Conservation (phyloP, 2,113 vertebrate genomes). For the Peromyscus polionotus region DNA sequence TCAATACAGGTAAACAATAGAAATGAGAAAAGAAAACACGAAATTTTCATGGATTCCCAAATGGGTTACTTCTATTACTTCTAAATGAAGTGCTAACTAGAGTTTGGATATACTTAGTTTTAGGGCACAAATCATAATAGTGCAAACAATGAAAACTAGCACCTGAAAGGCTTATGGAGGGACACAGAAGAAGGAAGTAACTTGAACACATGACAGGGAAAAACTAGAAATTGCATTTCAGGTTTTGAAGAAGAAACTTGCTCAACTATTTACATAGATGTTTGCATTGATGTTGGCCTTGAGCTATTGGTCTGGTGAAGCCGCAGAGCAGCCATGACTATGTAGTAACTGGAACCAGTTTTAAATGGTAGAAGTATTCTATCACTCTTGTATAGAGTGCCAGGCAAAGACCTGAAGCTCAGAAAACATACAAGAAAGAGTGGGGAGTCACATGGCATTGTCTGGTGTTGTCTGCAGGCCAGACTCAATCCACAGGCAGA, state of each 20-base stretch:
- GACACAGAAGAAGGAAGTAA: background rate
- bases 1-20: background rate
- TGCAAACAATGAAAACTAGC: background rate
- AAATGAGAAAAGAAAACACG: background rate
- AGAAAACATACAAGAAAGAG: background rate
- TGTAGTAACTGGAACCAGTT: background rate
- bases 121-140: background rate
- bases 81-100: background rate
- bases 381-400: background rate
- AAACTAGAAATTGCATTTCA: background rate
- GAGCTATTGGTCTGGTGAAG: background rate
- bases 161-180: background rate
- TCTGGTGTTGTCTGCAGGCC: background rate
- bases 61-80: background rate
- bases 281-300: background rate
- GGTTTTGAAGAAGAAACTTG: background rate
- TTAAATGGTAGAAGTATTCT: background rate
- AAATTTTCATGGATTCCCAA: background rate
- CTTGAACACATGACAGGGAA: background rate
- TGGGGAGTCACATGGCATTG: background rate
- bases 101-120: background rate
- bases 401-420: background rate
- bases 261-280: background rate
- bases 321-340: background rate
- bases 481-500: too few species aligned